These are phyloP conservation scores for Cydia pomonella DNA, from an alignment of 1,140 invertebrate genomes.

Conservation along the genomic window DNA sequence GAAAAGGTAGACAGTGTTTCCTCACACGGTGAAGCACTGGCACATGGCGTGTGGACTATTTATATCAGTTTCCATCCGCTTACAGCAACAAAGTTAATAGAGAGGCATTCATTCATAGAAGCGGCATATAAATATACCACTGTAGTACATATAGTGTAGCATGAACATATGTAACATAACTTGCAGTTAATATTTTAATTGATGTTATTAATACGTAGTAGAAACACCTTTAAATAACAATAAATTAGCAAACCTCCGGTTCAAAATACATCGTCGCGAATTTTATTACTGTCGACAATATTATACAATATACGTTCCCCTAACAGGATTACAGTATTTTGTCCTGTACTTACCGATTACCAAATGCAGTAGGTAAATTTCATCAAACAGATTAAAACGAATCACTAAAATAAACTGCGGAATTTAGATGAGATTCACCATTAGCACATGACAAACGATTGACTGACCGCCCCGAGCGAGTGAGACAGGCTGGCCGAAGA, in stretches of 20 bases:
- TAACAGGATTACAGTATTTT: background rate
- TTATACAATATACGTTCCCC: background rate
- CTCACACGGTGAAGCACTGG: background rate
- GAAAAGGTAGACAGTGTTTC: background rate
- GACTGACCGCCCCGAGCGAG: background rate
- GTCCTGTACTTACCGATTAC: conserved; percentile 15
- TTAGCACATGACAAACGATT: conserved; percentile 24
- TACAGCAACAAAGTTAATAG: conserved; percentile 14
- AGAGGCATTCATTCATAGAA: conserved; percentile 29
- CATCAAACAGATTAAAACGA: conserved; percentile 25
- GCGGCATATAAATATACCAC: background rate
- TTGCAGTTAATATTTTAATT: background rate
- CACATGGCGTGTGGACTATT: conserved; percentile 3
- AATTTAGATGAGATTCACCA: conserved; percentile 25
- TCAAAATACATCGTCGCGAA: background rate
- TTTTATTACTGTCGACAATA: conserved; percentile 7
- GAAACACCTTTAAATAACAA: background rate
- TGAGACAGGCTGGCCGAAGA: background rate
- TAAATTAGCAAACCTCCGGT: background rate
- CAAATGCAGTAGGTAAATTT: background rate
- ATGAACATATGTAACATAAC: background rate
- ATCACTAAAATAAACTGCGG: conserved; percentile 29
- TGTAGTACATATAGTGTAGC: background rate
- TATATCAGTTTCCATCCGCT: conserved; percentile 21
- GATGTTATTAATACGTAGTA: background rate